These are phyloP conservation scores for Heliconius sara DNA, from an alignment of 2,888 invertebrate genomes.

Conservation along the genomic window DNA sequence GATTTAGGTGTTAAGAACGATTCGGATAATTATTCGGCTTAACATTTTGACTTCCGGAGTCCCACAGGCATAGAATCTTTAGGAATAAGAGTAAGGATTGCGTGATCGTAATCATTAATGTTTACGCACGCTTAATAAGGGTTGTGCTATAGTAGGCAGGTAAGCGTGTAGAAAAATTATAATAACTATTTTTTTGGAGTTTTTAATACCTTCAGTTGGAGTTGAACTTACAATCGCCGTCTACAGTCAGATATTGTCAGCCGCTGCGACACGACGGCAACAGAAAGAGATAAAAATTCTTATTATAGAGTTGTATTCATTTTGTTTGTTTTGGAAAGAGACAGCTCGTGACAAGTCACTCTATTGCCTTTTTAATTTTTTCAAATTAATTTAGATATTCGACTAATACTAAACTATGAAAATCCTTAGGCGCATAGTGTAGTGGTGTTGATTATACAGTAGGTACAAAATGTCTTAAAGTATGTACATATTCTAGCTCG, in stretches of 20 bases:
- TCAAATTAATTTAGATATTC: too few relatives aligned
- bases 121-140: constrained; percentile 43
- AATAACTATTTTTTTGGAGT: too few relatives aligned
- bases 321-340: too few relatives aligned
- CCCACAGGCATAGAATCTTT: constrained; percentile 32
- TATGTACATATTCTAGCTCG: too few relatives aligned
- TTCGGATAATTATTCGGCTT: constrained; percentile 28
- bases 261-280: not conserved
- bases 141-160: constrained; percentile 13
- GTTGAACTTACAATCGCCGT: not conserved
- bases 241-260: not conserved
- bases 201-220: not conserved
- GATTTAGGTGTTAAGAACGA: constrained; percentile 42
- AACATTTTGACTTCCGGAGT: constrained; percentile 41
- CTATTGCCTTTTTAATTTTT: too few relatives aligned
- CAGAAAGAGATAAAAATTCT: too few relatives aligned
- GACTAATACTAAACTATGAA: too few relatives aligned
- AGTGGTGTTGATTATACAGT: too few relatives aligned
- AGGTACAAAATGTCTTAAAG: too few relatives aligned
- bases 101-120: constrained; percentile 43
- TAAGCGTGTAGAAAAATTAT: constrained; percentile 17
- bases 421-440: too few relatives aligned
- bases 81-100: constrained; percentile 41
- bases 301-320: too few relatives aligned
- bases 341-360: too few relatives aligned